Base-by-base conservation (phyloP, 2,888 invertebrate genomes). In the Agrochola circellaris region DNA sequence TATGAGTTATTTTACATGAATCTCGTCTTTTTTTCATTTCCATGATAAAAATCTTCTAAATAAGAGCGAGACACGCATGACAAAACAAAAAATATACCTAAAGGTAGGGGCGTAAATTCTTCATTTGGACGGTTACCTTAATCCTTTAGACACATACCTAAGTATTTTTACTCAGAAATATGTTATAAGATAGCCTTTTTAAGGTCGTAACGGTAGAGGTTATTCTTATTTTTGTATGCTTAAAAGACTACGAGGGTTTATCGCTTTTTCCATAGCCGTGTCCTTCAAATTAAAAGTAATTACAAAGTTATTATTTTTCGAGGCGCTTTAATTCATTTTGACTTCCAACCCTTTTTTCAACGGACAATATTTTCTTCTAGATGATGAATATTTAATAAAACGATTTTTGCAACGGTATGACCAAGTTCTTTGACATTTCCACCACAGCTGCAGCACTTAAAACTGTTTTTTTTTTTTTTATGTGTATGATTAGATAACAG, bases 81-180 rank as follows among this genome's bases (percentile, higher is more conserved):
- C 45, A 30, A 67, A 13, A 17, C 9, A 67, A 62, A 60, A 69
- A 69, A 64, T 69, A 45, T 70, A n/a, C n/a, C n/a, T n/a, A 20
- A 70, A 66, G 13, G 70, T 34, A 15, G 30, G n/a, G 51, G n/a
- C 26, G 51, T 15, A 69, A 80, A 83, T 60, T 54, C 48, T 54
- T 67, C 67, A 70, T 67, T 79, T 79, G 62, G 48, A 64, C 15
- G 48, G 38, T 68, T 34, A 58, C 38, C 23, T 48, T 56, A 58
- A 79, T 67, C 45, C n/a, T 6, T 17, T 20, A 60, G 42, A 30
- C 20, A 67, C 30, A 38, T 42, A 62, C 13, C 9, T 58, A 42
- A 56, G n/a, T 51, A 48, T 65, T 8, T 30, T 61, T 66, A 11
- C 20, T 38, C 11, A 67, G 13, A 38, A 62, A 34, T 2, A 64